Percentiles rank a stretch among this genome's conserved stretches.
Evolutionary conservation across 35 echinoderm and acorn worm species (phyloP).

Genomic region (Amphiura filiformis): DNA sequence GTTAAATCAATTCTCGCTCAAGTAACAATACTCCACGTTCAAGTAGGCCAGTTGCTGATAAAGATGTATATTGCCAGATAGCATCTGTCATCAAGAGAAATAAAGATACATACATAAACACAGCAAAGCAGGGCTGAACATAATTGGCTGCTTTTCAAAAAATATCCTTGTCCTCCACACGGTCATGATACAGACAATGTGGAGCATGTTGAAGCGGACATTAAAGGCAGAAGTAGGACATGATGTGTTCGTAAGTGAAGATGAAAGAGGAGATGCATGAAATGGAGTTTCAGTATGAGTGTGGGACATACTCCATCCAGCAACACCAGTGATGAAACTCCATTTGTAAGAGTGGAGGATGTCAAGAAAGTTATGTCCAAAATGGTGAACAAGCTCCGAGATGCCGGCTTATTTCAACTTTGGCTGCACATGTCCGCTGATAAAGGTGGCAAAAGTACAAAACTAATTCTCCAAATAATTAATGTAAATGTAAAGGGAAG

Average conservation of each 20-base stretch:
- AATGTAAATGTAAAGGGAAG: background rate
- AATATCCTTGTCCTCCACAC: background rate
- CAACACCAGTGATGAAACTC: background rate
- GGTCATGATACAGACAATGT: background rate
- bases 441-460: background rate
- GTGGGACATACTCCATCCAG: background rate
- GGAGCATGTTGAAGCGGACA: background rate
- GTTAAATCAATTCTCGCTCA: no score
- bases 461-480: background rate
- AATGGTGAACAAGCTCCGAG: background rate
- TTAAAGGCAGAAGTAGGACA: background rate
- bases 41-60: no score
- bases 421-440: background rate
- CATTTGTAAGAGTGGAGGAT: background rate
- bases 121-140: background rate
- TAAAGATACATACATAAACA: no score
- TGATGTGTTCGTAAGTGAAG: background rate
- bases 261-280: background rate
- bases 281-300: background rate
- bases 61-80: no score
- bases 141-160: background rate
- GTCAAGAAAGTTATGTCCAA: background rate
- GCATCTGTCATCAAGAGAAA: no score
- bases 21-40: no score
- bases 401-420: background rate